A percentile compares a stretch with the other conserved stretches of the same genome.
phyloP scores from a whole-genome alignment of 2,888 invertebrate species.

The Luffia ferchaultella region DNA sequence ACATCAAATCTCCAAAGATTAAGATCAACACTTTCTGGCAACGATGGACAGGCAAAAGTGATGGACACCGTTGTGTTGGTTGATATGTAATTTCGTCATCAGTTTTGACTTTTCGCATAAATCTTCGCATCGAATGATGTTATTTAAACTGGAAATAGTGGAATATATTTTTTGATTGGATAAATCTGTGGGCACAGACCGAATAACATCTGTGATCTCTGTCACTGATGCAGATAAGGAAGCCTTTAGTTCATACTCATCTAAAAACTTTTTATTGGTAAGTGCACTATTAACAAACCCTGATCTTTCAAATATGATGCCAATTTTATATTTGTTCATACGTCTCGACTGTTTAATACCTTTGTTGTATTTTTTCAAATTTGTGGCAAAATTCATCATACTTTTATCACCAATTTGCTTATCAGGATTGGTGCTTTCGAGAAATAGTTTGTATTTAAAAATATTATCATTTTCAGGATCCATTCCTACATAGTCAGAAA shows the following conservation, averaged over 20 bases:
- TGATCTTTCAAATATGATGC: background rate
- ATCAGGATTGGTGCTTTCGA: background rate
- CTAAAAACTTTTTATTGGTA: too few relatives aligned
- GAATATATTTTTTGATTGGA: conserved; percentile 1
- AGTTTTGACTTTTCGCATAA: background rate
- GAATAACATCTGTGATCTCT: background rate
- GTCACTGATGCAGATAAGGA: background rate
- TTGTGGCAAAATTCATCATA: background rate
- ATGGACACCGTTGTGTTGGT: conserved; percentile 1
- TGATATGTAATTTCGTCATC: background rate
- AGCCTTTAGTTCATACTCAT: background rate
- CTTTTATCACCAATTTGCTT: background rate
- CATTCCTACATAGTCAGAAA: background rate
- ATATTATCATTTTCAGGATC: background rate
- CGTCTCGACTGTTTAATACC: conserved; percentile 1
- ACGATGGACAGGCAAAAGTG: background rate
- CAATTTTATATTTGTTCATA: conserved; percentile 1
- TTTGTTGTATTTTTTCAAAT: conserved; percentile 1
- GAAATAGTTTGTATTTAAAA: background rate
- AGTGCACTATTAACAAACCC: background rate
- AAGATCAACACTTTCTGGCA: background rate
- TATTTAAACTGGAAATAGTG: background rate
- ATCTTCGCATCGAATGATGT: background rate
- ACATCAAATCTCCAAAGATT: too few relatives aligned
- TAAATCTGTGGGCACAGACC: background rate